Percentiles rank a stretch among this genome's conserved stretches.
phyloP scores from a whole-genome alignment of 2,888 invertebrate genomes.

The Pherbina coryleti region DNA sequence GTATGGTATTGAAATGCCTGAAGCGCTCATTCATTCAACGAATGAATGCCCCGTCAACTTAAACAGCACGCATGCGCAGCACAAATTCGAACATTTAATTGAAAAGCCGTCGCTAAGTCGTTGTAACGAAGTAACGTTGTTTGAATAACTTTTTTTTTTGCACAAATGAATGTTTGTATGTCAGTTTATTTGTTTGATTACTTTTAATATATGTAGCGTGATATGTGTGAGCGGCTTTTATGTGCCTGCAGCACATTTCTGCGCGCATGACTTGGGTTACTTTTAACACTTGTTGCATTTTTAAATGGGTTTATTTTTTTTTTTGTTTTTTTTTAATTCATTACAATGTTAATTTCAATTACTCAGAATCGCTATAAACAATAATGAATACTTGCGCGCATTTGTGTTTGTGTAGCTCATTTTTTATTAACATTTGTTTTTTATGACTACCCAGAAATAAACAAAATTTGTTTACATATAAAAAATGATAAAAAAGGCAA shows the following conservation, averaged over 20 bases:
- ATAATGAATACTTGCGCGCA: background rate
- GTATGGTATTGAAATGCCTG: conserved; percentile 2
- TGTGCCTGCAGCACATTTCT: conserved; percentile 1
- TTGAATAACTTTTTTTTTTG: no score
- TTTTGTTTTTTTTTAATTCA: background rate
- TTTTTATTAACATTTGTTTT: background rate
- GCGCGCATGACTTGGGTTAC: conserved; percentile 28
- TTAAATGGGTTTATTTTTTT: background rate
- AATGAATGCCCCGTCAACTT: background rate
- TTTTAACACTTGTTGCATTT: conserved; percentile 19
- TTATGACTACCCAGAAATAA: no score
- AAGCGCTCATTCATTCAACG: background rate
- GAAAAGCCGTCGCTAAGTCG: background rate
- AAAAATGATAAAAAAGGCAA: no score
- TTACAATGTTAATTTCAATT: conserved; percentile 23
- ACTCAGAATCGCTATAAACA: conserved; percentile 7
- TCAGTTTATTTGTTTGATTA: no score
- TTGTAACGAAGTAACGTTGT: no score
- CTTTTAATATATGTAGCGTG: background rate
- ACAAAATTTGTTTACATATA: no score
- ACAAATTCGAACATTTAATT: background rate
- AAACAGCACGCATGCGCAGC: background rate
- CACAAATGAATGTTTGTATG: no score
- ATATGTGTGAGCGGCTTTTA: background rate
- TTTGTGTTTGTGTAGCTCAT: background rate